phyloP scores from a whole-genome alignment of 1,140 invertebrate genomes.

The Parasteatoda tepidariorum region DNA sequence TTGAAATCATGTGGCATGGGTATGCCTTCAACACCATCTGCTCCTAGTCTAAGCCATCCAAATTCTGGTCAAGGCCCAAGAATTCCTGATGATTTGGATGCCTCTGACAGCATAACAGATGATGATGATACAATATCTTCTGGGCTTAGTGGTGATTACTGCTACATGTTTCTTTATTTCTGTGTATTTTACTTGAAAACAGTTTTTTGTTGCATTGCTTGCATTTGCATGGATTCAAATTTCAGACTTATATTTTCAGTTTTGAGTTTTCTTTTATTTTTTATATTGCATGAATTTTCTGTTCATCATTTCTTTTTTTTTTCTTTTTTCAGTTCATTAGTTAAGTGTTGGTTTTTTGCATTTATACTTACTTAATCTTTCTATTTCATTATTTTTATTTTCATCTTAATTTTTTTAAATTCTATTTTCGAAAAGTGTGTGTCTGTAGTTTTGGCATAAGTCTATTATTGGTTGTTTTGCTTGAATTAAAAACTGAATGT shows the following conservation, averaged over 20 bases:
- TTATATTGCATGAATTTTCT: not conserved
- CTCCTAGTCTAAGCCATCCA: conserved; percentile 51
- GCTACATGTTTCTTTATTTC: conserved; percentile 23
- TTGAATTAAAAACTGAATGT: too few relatives aligned
- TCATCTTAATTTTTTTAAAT: too few relatives aligned
- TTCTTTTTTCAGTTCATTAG: conserved; percentile 27
- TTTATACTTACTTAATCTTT: too few relatives aligned
- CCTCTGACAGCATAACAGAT: conserved; percentile 61
- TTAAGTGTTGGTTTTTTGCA: not conserved
- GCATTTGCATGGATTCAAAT: conserved; percentile 15
- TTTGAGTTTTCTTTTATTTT: not conserved
- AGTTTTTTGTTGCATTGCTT: conserved; percentile 6
- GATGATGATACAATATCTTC: conserved; percentile 65
- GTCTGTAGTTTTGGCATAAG: too few relatives aligned
- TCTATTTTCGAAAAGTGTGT: too few relatives aligned
- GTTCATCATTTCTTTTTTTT: not conserved
- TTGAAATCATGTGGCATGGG: conserved; percentile 64
- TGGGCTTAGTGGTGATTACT: conserved; percentile 63
- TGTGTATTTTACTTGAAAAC: not conserved
- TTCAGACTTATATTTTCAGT: conserved; percentile 19
- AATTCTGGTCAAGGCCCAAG: conserved; percentile 52
- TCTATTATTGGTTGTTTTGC: too few relatives aligned
- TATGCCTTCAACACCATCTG: conserved; percentile 60
- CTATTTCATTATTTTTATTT: too few relatives aligned
- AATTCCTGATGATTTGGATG: conserved; percentile 61